A percentile compares a stretch with the other conserved stretches of the same genome.
phyloP scores from a whole-genome alignment of 2,888 invertebrate genomes.

The Xanthia togata region DNA sequence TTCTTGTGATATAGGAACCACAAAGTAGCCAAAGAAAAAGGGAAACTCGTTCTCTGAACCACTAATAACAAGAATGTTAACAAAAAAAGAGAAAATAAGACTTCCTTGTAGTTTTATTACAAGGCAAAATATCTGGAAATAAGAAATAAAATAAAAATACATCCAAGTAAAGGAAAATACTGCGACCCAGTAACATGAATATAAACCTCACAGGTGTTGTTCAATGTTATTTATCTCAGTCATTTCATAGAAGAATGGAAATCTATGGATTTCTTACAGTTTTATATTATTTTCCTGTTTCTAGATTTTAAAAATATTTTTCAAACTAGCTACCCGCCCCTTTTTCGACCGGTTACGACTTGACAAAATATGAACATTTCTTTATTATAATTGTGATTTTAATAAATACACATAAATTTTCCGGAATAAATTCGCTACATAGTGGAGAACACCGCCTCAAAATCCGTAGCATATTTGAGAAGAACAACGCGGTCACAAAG shows the following conservation, averaged over 20 bases:
- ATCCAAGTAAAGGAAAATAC: slow-evolving; percentile 35
- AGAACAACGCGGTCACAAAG: too few relatives aligned
- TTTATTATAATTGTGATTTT: too few relatives aligned
- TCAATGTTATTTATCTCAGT: slow-evolving; percentile 28
- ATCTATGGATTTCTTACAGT: not conserved
- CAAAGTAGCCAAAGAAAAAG: not conserved
- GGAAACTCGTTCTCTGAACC: slow-evolving; percentile 15
- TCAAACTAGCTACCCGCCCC: not conserved
- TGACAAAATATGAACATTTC: too few relatives aligned
- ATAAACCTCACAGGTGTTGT: slow-evolving; percentile 5
- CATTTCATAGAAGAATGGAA: slow-evolving; percentile 10
- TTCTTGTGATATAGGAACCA: not conserved
- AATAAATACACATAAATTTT: too few relatives aligned
- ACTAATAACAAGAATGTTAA: slow-evolving; percentile 8
- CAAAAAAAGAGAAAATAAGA: slow-evolving; percentile 14
- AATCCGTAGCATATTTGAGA: too few relatives aligned
- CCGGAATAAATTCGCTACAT: too few relatives aligned
- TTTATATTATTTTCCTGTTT: not conserved
- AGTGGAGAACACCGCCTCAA: too few relatives aligned
- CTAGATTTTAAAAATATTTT: not conserved
- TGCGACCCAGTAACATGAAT: slow-evolving; percentile 2
- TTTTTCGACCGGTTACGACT: too few relatives aligned
- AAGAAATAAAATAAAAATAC: slow-evolving; percentile 40
- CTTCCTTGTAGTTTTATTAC: slow-evolving; percentile 30
- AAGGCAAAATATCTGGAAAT: slow-evolving; percentile 24